Evolutionary conservation across 2,888 invertebrate genomes (phyloP), one percentile per base, ranked within the genome.

Genomic region (Embidobia sp.): DNA sequence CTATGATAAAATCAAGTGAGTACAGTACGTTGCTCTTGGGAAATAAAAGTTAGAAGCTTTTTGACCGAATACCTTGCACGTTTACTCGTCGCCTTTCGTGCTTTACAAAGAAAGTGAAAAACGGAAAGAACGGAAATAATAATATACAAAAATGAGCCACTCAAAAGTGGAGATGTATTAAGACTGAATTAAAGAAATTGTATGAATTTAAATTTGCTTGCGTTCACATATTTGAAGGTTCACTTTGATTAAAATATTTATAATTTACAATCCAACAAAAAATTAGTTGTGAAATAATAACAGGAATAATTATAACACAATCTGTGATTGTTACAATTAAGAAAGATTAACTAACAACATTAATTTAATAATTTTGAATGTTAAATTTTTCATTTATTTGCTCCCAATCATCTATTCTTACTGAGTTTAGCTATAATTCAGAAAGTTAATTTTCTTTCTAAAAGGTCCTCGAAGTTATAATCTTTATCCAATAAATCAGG

Each of bases 201-300:
- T 84, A 84, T 82, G 81, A 86, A 86, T 85, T 84, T 81, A 84
- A 85, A 86, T 85, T 85, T 84, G 84, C 85, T 85, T 85, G 81
- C 82, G 82, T 77, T 73, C 66, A 55, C 73, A 73, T 77, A 79
- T 69, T 77, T 63, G 5, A n/a, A 37, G 26, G 27, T 10, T 42
- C 13, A 1, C 44, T 44, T 44, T 26, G 19, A 51, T 15, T 29
- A 51, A 35, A 35, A 35, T 46, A 46, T 46, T 46, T 46, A n/a
- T n/a, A n/a, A n/a, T n/a, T n/a, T n/a, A n/a, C n/a, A n/a, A n/a
- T n/a, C n/a, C n/a, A n/a, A n/a, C n/a, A n/a, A n/a, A n/a, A n/a
- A n/a, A n/a, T n/a, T n/a, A n/a, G n/a, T n/a, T n/a, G n/a, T n/a
- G n/a, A n/a, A n/a, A n/a, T n/a, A n/a, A n/a, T n/a, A n/a, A n/a